Evolutionary conservation across 2,113 vertebrate species (phyloP).

Genomic region (Percopsis transmontana): DNA sequence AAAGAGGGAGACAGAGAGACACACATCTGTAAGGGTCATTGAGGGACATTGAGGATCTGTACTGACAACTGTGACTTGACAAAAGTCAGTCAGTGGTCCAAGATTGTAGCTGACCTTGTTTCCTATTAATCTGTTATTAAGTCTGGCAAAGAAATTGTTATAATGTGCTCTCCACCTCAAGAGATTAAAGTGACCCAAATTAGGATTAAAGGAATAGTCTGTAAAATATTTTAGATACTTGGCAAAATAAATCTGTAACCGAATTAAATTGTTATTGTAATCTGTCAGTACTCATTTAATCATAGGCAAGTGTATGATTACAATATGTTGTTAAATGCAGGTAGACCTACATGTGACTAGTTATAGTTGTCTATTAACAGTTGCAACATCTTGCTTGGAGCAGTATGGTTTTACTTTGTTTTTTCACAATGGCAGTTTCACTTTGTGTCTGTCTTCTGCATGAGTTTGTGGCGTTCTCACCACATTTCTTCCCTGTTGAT

Average conservation of each 20-base stretch:
- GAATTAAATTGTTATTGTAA: too few species aligned
- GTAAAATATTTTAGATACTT: background rate
- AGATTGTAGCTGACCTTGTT: background rate
- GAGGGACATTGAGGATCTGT: background rate
- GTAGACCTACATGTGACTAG: too few species aligned
- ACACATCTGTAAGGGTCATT: slow-evolving; percentile 1
- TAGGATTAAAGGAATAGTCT: background rate
- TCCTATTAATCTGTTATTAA: background rate
- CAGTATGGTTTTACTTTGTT: too few species aligned
- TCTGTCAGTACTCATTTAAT: too few species aligned
- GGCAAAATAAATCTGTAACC: too few species aligned
- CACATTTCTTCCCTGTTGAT: slow-evolving; percentile 2
- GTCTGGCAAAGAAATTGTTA: background rate
- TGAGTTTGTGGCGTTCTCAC: slow-evolving; percentile 14
- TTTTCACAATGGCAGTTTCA: background rate
- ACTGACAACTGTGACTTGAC: background rate
- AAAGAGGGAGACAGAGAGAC: background rate
- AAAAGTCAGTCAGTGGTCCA: background rate
- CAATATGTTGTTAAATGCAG: too few species aligned
- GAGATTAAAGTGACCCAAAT: background rate
- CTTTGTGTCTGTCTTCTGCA: slow-evolving; percentile 1
- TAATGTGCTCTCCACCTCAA: background rate
- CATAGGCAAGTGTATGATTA: too few species aligned
- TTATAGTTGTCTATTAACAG: too few species aligned
- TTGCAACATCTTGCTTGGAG: too few species aligned